Conservation (phyloP, 2,113 vertebrate genomes). For the Promerops cafer region DNA sequence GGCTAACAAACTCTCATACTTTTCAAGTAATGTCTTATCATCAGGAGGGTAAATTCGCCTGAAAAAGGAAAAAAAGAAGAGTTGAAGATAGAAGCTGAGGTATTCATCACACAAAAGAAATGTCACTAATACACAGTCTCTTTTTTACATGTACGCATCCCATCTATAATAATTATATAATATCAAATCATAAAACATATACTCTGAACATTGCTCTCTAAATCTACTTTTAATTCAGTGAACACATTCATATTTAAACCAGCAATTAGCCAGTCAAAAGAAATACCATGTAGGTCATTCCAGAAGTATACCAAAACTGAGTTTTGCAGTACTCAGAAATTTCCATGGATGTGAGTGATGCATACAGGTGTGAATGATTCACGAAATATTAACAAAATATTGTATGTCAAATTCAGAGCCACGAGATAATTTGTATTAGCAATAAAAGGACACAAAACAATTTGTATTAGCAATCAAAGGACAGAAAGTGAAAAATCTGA, state of each 20-base stretch:
- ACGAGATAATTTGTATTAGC: background rate
- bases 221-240: background rate
- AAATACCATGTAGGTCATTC: background rate
- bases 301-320: background rate
- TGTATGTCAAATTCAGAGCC: background rate
- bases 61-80: background rate
- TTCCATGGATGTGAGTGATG: background rate
- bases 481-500: background rate
- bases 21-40: constrained; percentile 94
- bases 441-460: background rate
- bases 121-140: background rate
- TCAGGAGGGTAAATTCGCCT: constrained; percentile 99
- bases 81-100: background rate
- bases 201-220: background rate
- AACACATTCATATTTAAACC: background rate
- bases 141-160: background rate
- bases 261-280: background rate
- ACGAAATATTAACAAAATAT: constrained; percentile 10
- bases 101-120: background rate
- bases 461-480: background rate
- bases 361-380: background rate
- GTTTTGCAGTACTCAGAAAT: background rate
- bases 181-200: background rate
- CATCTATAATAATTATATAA: background rate
- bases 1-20: constrained; percentile 93